Percentiles rank a stretch among this genome's conserved stretches.
Evolutionary conservation across 2,888 invertebrate genomes (phyloP).

Genomic region (Tetheella fluctuosa): DNA sequence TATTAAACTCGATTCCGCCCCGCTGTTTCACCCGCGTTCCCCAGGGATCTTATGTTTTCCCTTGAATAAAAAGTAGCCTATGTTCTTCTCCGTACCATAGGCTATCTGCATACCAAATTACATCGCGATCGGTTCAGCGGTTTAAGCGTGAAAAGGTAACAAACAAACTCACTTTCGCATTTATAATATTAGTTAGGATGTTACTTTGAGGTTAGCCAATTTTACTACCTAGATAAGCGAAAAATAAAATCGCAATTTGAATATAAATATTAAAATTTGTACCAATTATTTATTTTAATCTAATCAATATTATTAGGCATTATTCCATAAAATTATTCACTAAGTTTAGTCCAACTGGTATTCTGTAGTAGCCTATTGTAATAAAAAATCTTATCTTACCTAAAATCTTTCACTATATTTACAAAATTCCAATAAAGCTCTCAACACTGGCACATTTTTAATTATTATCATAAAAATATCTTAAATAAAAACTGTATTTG

Average conservation of each 20-base stretch:
- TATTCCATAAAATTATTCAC: not conserved
- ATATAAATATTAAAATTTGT: not conserved
- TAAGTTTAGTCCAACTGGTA: not conserved
- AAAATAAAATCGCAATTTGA: not conserved
- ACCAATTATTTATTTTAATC: not conserved
- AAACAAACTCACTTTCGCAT: too few relatives aligned
- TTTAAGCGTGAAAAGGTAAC: too few relatives aligned
- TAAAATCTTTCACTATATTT: not conserved
- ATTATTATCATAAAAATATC: conserved; percentile 16
- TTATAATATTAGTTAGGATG: too few relatives aligned
- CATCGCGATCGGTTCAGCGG: too few relatives aligned
- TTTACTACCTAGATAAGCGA: too few relatives aligned
- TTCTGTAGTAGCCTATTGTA: not conserved
- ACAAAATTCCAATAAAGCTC: conserved; percentile 4
- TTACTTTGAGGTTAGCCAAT: not conserved
- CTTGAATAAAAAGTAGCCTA: too few relatives aligned
- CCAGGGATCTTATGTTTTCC: too few relatives aligned
- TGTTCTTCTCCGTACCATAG: too few relatives aligned
- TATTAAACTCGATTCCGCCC: too few relatives aligned
- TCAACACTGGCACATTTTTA: conserved; percentile 20
- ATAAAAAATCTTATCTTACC: not conserved
- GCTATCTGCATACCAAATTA: too few relatives aligned
- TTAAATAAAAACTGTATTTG: not conserved
- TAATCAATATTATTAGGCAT: not conserved
- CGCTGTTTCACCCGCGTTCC: too few relatives aligned